Evolutionary conservation across 2,888 invertebrate species (phyloP), one percentile per base, ranked within the genome.

Genomic region (Sinelater perroti): DNA sequence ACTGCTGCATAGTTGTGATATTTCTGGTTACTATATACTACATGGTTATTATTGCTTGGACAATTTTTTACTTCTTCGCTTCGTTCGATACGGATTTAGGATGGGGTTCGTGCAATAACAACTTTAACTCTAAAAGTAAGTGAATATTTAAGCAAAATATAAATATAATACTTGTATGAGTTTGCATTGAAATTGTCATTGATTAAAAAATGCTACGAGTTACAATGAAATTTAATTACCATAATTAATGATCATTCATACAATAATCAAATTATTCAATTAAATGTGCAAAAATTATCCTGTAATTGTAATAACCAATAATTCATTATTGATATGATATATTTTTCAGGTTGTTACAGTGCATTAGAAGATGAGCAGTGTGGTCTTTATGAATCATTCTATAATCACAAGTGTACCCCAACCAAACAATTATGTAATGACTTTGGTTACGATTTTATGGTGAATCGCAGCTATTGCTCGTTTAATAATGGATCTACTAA

Each of bases 21-120:
- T 82, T 82, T n/a, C 78, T 89, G 31, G 85, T 90, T 46, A 86
- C 86, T 11, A 83, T 90, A 64, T 91, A 91, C 74, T 91, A 91
- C 78, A 91, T 90, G 86, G 85, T 91, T 26, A 88, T 91, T 60
- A 88, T 91, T 35, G 84, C 88, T 0, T 91, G 91, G 88, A 87
- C 89, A 0, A 75, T 89, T 13, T 90, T 88, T 74, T 92, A 91
- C 74, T 87, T 87, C 21, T 85, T 87, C 46, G 86, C 87, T 1
- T 90, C 90, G 0, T 83, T 91, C 61, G 79, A 81, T 6, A 79
- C 83, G 0, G 78, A 81, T 38, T 76, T 91, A 44, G 84, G 83
- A 14, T 91, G 90, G 88, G 87, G 87, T 35, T 82, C 82, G 7
- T 91, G 91, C 70, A 78, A 82, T 50, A 85, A 87, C 67, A 75